A percentile compares a stretch with the other conserved stretches of the same genome.
These are phyloP conservation scores for Chaetogeoica ovagalla DNA, from an alignment of 2,888 invertebrate genomes.

Conservation along the genomic window DNA sequence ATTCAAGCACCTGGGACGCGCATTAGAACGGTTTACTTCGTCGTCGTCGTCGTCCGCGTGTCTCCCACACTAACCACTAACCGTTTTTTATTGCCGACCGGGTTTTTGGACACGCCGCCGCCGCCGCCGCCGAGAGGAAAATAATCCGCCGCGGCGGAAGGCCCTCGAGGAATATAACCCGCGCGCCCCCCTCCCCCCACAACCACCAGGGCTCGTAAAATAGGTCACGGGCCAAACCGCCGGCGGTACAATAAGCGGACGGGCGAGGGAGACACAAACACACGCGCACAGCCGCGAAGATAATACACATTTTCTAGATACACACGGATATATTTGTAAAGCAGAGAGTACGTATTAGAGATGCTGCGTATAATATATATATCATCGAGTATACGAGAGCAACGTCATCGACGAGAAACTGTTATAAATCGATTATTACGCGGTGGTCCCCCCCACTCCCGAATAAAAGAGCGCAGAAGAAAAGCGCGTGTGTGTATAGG, in stretches of 20 bases:
- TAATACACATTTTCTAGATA: too few relatives aligned
- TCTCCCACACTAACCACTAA: constrained; percentile 2
- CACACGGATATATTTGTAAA: too few relatives aligned
- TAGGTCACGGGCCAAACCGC: constrained; percentile 5
- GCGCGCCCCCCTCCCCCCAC: too few relatives aligned
- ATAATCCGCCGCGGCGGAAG: constrained; percentile 41
- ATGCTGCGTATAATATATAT: too few relatives aligned
- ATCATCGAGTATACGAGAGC: too few relatives aligned
- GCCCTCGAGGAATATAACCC: constrained; percentile 34
- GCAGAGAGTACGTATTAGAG: too few relatives aligned
- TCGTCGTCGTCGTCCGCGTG: neutral
- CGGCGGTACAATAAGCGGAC: too few relatives aligned
- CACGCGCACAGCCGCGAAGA: too few relatives aligned
- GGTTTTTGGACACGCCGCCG: constrained; percentile 47
- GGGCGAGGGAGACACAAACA: too few relatives aligned
- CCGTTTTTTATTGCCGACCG: constrained; percentile 51
- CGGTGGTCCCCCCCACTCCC: constrained; percentile 24
- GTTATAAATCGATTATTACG: constrained; percentile 52
- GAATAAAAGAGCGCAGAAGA: neutral
- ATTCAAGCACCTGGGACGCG: constrained; percentile 49
- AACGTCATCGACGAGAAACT: constrained; percentile 27
- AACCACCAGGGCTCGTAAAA: constrained; percentile 47
- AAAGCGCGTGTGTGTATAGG: neutral
- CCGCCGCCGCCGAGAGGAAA: constrained; percentile 32
- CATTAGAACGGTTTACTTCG: constrained; percentile 49